These are phyloP conservation scores for Anorthoa munda DNA, from an alignment of 2,888 invertebrate genomes.

Conservation along the genomic window DNA sequence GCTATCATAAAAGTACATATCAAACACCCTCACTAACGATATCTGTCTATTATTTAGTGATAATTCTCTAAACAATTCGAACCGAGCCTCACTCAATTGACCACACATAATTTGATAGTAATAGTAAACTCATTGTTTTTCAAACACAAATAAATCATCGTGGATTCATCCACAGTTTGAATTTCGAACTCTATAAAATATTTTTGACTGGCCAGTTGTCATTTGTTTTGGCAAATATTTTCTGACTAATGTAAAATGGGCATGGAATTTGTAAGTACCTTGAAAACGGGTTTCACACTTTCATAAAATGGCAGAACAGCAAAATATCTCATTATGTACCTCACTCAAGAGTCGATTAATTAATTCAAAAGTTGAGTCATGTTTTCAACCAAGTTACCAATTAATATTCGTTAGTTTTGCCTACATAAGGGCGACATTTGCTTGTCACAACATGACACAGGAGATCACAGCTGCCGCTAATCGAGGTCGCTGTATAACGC, in stretches of 20 bases:
- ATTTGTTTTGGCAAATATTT: background rate
- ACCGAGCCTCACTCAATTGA: no score
- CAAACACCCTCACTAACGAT: no score
- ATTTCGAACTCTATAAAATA: background rate
- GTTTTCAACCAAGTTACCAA: slow-evolving; percentile 28
- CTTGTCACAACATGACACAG: slow-evolving; percentile 15
- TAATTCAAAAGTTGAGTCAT: slow-evolving; percentile 12
- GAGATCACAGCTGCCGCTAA: slow-evolving; percentile 6
- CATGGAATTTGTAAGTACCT: background rate
- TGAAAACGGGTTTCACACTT: background rate
- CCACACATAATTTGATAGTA: no score
- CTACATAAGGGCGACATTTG: background rate
- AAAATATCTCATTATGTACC: background rate
- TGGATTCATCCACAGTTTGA: background rate
- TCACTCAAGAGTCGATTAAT: slow-evolving; percentile 1
- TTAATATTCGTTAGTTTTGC: slow-evolving; percentile 28
- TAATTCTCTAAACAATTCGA: no score
- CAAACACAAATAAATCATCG: background rate
- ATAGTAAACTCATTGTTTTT: background rate
- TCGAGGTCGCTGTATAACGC: background rate
- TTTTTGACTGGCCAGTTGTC: background rate
- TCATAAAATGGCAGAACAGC: background rate
- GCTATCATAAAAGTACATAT: no score
- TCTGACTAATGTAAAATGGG: background rate
- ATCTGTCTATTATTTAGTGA: no score